Evolutionary conservation across 2,797 vertebrate genomes (phyloP), one percentile per base, ranked within the genome.

Genomic region (Syndactyla subalaris): DNA sequence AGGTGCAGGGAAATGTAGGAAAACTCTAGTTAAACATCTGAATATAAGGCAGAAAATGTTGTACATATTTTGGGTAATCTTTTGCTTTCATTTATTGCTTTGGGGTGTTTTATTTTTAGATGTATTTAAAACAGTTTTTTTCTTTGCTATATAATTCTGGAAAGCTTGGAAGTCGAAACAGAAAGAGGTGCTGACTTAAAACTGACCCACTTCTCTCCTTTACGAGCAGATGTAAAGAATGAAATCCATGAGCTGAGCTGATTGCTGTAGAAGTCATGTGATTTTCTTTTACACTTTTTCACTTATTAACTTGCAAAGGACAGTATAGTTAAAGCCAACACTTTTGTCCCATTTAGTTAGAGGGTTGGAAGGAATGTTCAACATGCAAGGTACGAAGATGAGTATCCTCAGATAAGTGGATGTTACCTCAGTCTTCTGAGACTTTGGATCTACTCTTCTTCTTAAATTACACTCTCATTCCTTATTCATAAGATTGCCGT

Each of bases 381-480:
- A 26, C 0, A 0, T 80, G 21, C 49, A 38, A 74, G 19, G 27
- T 72, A 85, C 0, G 0, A 87, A 79, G 39, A 57, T 8, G 30
- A 46, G 18, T 81, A 39, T 49, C 43, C 73, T 93, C 65, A 59
- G 62, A 26, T 32, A 45, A 76, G 57, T 57, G 39, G 39, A 62
- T 70, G 23, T 45, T 91, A 22, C 65, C 57, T 68, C 26, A 79
- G 43, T 45, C 75, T 89, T 93, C 48, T 81, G 89, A 91, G 82
- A 92, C 62, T 39, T 54, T 75, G 78, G 38, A 27, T 75, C 52
- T 82, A 72, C 74, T 77, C 61, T 74, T 43, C 43, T 74, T 39
- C 70, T 96, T 92, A 91, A 95, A 93, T 85, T 80, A 91, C 68
- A 12, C 57, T 61, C 23, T 85, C 36, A 89, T 96, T 91, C 39